A percentile compares a stretch with the other conserved stretches of the same genome.
phyloP scores from a whole-genome alignment of 1,140 invertebrate genomes.

The Temnothorax curvispinosus region DNA sequence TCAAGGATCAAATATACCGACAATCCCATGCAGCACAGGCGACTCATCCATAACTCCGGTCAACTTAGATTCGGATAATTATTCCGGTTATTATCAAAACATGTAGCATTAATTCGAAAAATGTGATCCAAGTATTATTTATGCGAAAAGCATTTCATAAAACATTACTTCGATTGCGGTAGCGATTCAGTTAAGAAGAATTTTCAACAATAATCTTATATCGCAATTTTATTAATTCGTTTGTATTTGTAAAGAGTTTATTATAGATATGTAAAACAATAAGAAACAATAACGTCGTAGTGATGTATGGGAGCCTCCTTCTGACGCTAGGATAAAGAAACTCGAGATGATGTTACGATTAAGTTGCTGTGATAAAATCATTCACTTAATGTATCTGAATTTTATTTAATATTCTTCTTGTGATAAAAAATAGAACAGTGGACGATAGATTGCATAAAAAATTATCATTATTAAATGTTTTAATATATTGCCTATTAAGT shows the following conservation, averaged over 20 bases:
- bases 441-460: constrained; percentile 9
- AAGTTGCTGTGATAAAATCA: constrained; percentile 32
- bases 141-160: constrained; percentile 15
- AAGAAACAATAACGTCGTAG: background rate
- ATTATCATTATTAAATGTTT: constrained; percentile 5
- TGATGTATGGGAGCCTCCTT: background rate
- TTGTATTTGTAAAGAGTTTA: background rate
- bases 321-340: background rate
- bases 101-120: constrained; percentile 61
- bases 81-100: constrained; percentile 76
- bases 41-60: constrained; percentile 83
- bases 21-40: constrained; percentile 91
- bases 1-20: constrained; percentile 89
- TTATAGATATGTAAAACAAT: constrained; percentile 1
- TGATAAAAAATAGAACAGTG: constrained; percentile 25
- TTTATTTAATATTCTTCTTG: constrained; percentile 8
- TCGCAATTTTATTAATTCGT: constrained; percentile 28
- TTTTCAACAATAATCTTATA: background rate
- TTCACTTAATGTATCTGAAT: background rate
- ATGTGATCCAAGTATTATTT: constrained; percentile 22
- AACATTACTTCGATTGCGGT: background rate
- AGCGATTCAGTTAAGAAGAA: background rate
- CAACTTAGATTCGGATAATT: constrained; percentile 77
- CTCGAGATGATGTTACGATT: background rate
- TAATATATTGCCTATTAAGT: constrained; percentile 11